Conservation (phyloP, 2,888 invertebrate species). For the Ormyrus rosae region DNA sequence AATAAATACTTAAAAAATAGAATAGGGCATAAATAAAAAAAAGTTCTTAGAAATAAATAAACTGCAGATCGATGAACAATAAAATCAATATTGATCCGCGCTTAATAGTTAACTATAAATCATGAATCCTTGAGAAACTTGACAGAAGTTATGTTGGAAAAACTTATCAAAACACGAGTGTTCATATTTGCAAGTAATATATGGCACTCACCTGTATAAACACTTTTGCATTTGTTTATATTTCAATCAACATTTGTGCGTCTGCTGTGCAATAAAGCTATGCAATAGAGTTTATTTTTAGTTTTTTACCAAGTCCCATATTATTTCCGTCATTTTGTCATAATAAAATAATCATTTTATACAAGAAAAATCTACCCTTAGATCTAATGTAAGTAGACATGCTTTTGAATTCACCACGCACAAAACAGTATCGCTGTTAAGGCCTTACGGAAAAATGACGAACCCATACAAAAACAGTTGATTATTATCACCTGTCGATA, state of each 20-base stretch:
- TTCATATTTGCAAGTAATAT: no score
- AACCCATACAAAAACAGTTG: background rate
- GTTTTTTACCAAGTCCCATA: no score
- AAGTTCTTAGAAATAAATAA: background rate
- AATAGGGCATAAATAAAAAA: background rate
- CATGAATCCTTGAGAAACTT: constrained; percentile 40
- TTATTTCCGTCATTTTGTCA: no score
- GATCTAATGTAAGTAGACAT: background rate
- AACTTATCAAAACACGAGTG: constrained; percentile 19
- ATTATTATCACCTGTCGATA: constrained; percentile 26
- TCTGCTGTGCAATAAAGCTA: no score
- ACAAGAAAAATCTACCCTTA: no score
- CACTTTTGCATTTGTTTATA: no score
- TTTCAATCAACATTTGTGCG: no score
- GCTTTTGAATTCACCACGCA: constrained; percentile 20
- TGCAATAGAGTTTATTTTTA: no score
- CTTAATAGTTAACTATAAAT: constrained; percentile 7
- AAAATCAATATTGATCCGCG: constrained; percentile 8
- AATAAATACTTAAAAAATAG: background rate
- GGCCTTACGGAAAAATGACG: background rate
- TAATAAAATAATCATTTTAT: no score
- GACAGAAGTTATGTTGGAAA: constrained; percentile 32
- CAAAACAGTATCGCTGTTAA: no score
- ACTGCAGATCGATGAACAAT: background rate
- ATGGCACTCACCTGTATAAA: no score